Base-by-base conservation (phyloP, 1,140 invertebrate genomes). In the Drosophila azteca region DNA sequence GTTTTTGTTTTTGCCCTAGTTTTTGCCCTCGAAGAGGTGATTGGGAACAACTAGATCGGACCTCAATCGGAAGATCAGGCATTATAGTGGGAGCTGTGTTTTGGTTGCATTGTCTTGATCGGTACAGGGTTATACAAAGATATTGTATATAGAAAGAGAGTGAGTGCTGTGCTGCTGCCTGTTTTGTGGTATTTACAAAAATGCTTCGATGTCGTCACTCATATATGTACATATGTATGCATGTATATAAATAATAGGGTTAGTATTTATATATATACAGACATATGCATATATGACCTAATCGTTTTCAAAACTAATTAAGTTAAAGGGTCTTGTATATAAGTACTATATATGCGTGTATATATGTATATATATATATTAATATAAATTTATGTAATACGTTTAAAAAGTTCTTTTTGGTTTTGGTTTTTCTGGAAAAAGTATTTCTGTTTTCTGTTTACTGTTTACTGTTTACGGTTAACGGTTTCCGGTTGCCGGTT, bases 201-300 rank as follows among this genome's bases (percentile, higher is more conserved):
- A 88, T 88, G 79, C 84, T 88, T 88, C 83, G 83, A 88, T 88
- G 83, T 88, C 82, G 76, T 80, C 87, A 87, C 72, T 55, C 70
- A 61, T 78, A 67, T 58, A 66, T 52, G 49, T 39, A 48, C 62
- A 39, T 62, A 63, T 54, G 55, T 60, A 39, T 35, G 24, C 62
- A 43, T 55, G 31, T 76, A 41, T 11, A 45, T 66, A 29, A 44
- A 65, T 54, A 45, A 61, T 31, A 31, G 31, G 31, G 31, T 3
- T 31, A 9, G 31, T 76, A 41, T 20, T 35, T 66, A 29, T 51
- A 57, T 49, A 39, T 11, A 39, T 39, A 39, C 11, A 5, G 11
- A 39, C 35, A 13, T 39, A 8, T 3, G 35, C 35, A 39, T 39
- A 39, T 39, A 81, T 81, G 81, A 85, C 81, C 87, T 87, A 81